Conservation (phyloP, 2,888 invertebrate species). For the Microchrysa polita region DNA sequence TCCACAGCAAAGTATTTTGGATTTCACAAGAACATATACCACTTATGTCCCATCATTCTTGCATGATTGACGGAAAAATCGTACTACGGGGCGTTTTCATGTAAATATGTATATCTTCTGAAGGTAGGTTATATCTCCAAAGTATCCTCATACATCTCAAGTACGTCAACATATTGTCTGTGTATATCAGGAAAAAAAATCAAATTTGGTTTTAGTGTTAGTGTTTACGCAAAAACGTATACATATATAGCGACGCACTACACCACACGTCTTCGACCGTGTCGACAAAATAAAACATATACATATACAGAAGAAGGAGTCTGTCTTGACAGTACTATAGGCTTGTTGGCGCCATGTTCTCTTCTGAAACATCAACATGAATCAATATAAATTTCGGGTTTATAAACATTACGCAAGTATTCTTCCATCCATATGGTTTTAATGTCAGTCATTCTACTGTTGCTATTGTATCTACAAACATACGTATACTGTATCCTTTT, state of each 20-base stretch:
- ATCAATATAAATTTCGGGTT: constrained; percentile 42
- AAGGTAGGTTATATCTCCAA: too few relatives aligned
- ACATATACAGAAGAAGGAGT: background rate
- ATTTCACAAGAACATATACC: constrained; percentile 5
- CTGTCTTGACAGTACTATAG: constrained; percentile 21
- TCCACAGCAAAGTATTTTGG: constrained; percentile 3
- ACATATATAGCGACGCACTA: background rate
- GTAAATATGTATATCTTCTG: too few relatives aligned
- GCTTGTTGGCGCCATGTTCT: constrained; percentile 33
- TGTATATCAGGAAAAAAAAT: background rate
- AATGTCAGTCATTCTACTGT: background rate
- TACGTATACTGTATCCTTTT: background rate
- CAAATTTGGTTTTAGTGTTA: background rate
- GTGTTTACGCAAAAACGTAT: background rate
- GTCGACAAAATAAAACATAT: background rate
- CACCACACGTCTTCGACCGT: too few relatives aligned
- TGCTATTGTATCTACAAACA: background rate
- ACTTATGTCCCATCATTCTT: constrained; percentile 4
- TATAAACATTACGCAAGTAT: constrained; percentile 28
- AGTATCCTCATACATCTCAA: background rate
- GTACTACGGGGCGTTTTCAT: constrained; percentile 1
- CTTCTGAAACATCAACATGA: constrained; percentile 39
- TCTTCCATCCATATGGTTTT: background rate
- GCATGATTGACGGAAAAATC: constrained; percentile 9
- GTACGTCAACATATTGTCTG: background rate